Base-by-base conservation (phyloP, 2,797 vertebrate species). In the Pachyuromys duprasi region DNA sequence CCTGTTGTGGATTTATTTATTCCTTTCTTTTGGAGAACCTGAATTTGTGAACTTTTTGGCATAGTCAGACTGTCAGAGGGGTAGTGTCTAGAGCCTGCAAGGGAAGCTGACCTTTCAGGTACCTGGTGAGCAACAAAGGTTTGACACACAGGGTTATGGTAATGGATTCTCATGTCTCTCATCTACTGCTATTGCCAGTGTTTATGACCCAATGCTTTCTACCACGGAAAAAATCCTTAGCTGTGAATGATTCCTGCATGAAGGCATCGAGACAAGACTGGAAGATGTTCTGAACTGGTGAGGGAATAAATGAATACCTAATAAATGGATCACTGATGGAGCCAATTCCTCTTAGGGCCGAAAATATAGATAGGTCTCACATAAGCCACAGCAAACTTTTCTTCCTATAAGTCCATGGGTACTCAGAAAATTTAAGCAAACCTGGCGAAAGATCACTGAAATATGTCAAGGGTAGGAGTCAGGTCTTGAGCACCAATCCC, bases 21-120 rank as follows among this genome's bases (percentile, higher is more conserved):
- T 36, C 28, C 17, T 94, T 74, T 70, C 49, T 26, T 78, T 65
- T 2, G 4, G 81, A 22, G 39, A 94, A 82, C 39, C 81, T 93
- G 75, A 81, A 70, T 92, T n/a, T 15, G 20, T 33, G 79, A 84
- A 93, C 15, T 14, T 49, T 63, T 92, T n/a, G 36, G 53, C 18
- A 4, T 28, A 63, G 28, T 15, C 28, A 36, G n/a, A 26, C 31
- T 74, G 72, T 69, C 17, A 63, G 69, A 63, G n/a, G 15, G 26
- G 90, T 28, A 80, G 28, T n/a, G 26, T 33, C 20, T 81, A 6
- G 28, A 72, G 53, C 9, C 42, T 24, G 26, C 24, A 42, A 55
- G 91, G 72, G 80, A 31, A n/a, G 28, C 67, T 8, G 20, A 91
- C 17, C 36, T 49, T 88, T 74, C 57, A 13, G 55, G 31, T 81